Base-by-base conservation (phyloP, 2,797 vertebrate genomes). In the Scleropages formosus region DNA sequence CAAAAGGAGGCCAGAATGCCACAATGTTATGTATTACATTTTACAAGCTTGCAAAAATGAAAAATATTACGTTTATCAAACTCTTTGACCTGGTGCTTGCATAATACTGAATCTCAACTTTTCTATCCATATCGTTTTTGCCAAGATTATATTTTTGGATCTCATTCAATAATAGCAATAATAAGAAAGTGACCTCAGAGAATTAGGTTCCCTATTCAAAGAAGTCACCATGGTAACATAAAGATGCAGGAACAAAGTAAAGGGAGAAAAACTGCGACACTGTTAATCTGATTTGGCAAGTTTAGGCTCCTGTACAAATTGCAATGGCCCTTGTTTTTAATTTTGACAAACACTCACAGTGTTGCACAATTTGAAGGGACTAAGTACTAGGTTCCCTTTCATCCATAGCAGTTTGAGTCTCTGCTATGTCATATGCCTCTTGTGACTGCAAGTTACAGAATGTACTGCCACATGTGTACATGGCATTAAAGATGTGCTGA, bases 171-270 rank as follows among this genome's bases (percentile, higher is more conserved):
- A 10, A 65, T 64, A 74, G 73, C 72, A 73, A 74, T 74, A 56
- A 47, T 31, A 74, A 39, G 63, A 65, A 53, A 74, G 31, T 20
- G 26, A 47, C 73, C 49, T 56, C 18, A 53, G 26, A 66, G 73
- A 74, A 66, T 65, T 74, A 31, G 46, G 47, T 56, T 74, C 51
- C 27, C 27, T 66, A 58, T 66, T 66, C 31, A 31, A 26, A 65
- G 73, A 62, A 64, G 73, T 74, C 63, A 18, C 73, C 62, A 74
- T 74, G 73, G 73, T 66, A 53, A 74, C 73, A 66, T 63, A 62
- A 49, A 69, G 47, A 65, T 65, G 49, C 47, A 74, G 44, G 18
- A 20, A 13, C 20, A 27, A 56, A 73, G 49, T 49, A 18, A 51
- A 74, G 49, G 26, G 12, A 56, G 61, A 39, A 64, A 65, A 65